A percentile compares a stretch with the other conserved stretches of the same genome.
Evolutionary conservation across 2,113 vertebrate genomes (phyloP).

Genomic region (Alouatta palliata): DNA sequence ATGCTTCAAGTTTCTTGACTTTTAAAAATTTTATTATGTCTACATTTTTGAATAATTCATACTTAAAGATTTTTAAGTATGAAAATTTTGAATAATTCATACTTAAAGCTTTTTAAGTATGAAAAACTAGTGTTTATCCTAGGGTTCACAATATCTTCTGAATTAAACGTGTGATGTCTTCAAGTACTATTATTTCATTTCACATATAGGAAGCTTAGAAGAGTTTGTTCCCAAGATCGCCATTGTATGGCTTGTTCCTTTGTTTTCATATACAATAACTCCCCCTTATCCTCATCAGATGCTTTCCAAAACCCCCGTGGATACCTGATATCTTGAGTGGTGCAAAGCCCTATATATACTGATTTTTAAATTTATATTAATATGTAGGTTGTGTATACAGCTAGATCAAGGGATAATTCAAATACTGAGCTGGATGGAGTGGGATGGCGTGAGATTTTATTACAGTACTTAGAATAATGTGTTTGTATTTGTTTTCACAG

Average conservation of each 20-base stretch:
- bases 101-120: background rate
- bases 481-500: too few species aligned
- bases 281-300: background rate
- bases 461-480: background rate
- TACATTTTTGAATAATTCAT: background rate
- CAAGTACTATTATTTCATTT: background rate
- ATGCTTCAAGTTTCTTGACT: background rate
- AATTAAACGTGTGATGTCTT: background rate
- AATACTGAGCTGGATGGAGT: background rate
- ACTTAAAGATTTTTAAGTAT: background rate
- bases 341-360: background rate
- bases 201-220: background rate
- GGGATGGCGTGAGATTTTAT: background rate
- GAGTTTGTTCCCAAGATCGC: background rate
- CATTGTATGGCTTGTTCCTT: background rate
- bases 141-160: background rate
- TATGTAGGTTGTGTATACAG: background rate
- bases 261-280: background rate
- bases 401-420: background rate
- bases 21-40: background rate
- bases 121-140: background rate
- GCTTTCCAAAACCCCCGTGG: background rate
- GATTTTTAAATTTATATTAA: background rate
- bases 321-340: background rate
- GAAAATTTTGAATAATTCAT: background rate